phyloP scores from a whole-genome alignment of 1,140 invertebrate genomes.

The Drosophila seguyi region DNA sequence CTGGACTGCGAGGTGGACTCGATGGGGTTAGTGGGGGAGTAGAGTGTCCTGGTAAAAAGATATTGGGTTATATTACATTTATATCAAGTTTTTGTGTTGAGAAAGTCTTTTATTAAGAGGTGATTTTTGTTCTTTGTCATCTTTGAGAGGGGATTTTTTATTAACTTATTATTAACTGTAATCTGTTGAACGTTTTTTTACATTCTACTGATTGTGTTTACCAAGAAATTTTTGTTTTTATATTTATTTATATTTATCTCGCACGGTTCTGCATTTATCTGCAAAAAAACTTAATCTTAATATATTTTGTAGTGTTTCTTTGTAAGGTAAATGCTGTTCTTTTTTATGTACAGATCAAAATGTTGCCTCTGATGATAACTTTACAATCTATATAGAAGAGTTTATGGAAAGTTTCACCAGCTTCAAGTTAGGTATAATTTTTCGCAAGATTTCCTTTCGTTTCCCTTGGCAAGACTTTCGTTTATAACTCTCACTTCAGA shows the following conservation, averaged over 20 bases:
- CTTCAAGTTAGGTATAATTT: too few relatives aligned
- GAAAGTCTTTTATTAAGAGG: not conserved
- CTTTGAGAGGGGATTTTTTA: not conserved
- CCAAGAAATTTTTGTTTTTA: too few relatives aligned
- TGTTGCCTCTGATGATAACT: not conserved
- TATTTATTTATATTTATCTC: conserved; percentile 4
- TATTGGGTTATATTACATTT: not conserved
- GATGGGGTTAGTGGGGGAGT: not conserved
- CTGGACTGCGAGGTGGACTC: not conserved
- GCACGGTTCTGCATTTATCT: not conserved
- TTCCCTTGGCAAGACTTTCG: not conserved
- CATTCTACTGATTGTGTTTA: not conserved
- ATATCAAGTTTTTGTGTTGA: not conserved
- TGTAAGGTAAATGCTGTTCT: not conserved
- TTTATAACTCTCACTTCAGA: not conserved
- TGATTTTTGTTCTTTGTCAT: not conserved
- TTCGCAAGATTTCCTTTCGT: not conserved
- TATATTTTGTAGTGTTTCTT: not conserved
- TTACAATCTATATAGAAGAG: not conserved
- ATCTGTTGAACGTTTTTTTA: not conserved
- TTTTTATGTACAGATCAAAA: not conserved
- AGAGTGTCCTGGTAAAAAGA: not conserved
- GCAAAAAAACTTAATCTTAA: not conserved
- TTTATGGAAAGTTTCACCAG: too few relatives aligned
- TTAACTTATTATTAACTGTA: not conserved